Conservation (phyloP, 2,888 invertebrate genomes). For the Seira sanloemensis region DNA sequence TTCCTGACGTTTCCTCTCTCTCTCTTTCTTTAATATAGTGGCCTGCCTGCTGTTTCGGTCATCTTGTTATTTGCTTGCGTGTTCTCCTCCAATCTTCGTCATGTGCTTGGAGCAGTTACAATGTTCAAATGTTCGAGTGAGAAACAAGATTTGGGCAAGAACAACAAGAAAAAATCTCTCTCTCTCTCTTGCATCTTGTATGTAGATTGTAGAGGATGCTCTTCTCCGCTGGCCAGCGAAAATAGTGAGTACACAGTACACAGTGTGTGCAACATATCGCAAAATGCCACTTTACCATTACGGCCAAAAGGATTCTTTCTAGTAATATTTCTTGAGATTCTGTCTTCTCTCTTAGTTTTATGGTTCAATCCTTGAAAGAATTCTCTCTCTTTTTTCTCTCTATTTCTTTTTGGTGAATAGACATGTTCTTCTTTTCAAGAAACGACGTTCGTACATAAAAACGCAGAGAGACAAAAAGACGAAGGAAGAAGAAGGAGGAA, state of each 20-base stretch:
- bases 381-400: too few relatives aligned
- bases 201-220: too few relatives aligned
- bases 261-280: not conserved
- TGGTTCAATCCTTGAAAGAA: not conserved
- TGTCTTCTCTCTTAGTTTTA: constrained; percentile 1
- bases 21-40: not conserved
- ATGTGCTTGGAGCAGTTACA: too few relatives aligned
- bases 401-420: not conserved
- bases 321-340: not conserved
- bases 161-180: too few relatives aligned
- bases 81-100: constrained; percentile 21
- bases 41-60: constrained; percentile 53
- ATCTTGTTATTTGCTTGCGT: constrained; percentile 51
- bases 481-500: too few relatives aligned
- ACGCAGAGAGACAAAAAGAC: not conserved
- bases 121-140: not conserved
- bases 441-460: not conserved
- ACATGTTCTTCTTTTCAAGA: not conserved
- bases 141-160: not conserved
- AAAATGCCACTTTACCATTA: not conserved
- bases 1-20: too few relatives aligned
- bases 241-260: too few relatives aligned
- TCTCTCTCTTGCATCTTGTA: too few relatives aligned
- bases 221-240: too few relatives aligned
- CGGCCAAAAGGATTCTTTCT: too few relatives aligned